phyloP scores from a whole-genome alignment of 2,797 vertebrate species.

The Pangasius larnaudii region DNA sequence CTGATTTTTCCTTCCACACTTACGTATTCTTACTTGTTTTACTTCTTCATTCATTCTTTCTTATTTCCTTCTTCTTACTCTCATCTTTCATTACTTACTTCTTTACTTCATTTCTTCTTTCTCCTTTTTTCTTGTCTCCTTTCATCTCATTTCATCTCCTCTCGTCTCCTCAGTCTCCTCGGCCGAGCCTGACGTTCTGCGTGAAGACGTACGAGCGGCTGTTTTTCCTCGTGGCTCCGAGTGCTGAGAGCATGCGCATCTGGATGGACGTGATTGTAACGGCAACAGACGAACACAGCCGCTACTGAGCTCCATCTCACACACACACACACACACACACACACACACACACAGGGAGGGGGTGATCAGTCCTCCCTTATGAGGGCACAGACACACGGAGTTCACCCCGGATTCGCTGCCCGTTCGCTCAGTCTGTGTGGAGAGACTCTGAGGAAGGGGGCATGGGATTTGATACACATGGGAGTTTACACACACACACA shows the following conservation, averaged over 20 bases:
- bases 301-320: constrained; percentile 72
- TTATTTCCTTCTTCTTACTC: neutral
- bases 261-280: constrained; percentile 95
- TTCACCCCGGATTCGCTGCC: neutral
- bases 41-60: neutral
- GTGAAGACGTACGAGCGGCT: constrained; percentile 93
- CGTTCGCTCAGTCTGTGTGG: neutral
- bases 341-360: neutral
- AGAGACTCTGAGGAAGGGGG: neutral
- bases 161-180: constrained; percentile 79
- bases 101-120: neutral
- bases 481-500: neutral
- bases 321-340: neutral
- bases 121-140: neutral
- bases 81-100: neutral
- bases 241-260: constrained; percentile 89
- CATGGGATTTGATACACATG: neutral
- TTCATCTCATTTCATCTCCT: neutral
- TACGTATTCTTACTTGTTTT: neutral
- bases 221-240: constrained; percentile 88
- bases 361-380: neutral
- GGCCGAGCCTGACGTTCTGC: constrained; percentile 87
- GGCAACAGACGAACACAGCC: constrained; percentile 86
- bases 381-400: neutral
- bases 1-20: neutral